Percentiles rank a stretch among this genome's conserved stretches.
phyloP scores from a whole-genome alignment of 2,888 invertebrate genomes.

The Lymantria dispar region DNA sequence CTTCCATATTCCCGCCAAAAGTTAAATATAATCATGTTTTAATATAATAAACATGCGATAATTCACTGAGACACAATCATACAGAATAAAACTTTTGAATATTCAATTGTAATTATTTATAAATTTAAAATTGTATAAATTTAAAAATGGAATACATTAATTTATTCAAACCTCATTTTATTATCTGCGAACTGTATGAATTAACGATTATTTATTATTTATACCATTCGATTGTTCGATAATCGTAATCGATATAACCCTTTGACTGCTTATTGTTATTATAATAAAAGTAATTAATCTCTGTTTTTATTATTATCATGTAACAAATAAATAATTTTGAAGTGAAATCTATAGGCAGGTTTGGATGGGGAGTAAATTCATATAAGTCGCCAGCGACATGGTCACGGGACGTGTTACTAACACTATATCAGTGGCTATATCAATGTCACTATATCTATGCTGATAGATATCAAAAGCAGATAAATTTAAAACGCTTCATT shows the following conservation, averaged over 20 bases:
- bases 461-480: too few species aligned
- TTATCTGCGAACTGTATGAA: constrained; percentile 70
- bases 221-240: constrained; percentile 33
- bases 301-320: constrained; percentile 40
- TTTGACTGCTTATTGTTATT: constrained; percentile 52
- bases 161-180: constrained; percentile 79
- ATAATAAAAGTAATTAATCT: constrained; percentile 68
- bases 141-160: constrained; percentile 50
- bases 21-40: background rate
- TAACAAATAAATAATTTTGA: constrained; percentile 1
- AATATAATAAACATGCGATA: background rate
- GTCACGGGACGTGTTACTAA: too few species aligned
- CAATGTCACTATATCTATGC: too few species aligned
- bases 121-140: constrained; percentile 21
- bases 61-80: background rate
- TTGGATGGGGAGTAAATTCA: too few species aligned
- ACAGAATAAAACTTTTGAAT: constrained; percentile 14
- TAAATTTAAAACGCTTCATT: too few species aligned
- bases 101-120: constrained; percentile 28
- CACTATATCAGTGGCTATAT: too few species aligned
- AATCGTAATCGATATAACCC: constrained; percentile 32
- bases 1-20: too few species aligned
- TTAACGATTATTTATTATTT: constrained; percentile 58
- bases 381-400: too few species aligned
- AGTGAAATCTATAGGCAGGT: background rate